A percentile compares a stretch with the other conserved stretches of the same genome.
phyloP scores from a whole-genome alignment of 2,113 vertebrate genomes.

The Saimiri boliviensis region DNA sequence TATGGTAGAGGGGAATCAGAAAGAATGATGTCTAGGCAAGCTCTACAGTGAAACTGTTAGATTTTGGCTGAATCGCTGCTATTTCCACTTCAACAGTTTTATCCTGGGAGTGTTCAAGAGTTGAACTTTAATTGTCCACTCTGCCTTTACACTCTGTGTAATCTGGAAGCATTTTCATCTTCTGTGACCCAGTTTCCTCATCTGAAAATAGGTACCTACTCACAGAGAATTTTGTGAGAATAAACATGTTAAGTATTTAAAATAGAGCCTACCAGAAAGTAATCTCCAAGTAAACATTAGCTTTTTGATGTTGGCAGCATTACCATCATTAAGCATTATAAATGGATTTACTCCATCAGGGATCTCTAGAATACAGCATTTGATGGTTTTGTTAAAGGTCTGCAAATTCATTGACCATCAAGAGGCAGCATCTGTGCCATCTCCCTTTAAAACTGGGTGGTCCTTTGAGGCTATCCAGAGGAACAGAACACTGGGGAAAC shows the following conservation, averaged over 20 bases:
- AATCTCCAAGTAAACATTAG: background rate
- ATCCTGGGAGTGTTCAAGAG: background rate
- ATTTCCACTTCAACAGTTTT: background rate
- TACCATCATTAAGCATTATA: background rate
- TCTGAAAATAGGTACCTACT: background rate
- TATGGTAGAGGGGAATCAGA: background rate
- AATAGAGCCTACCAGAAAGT: background rate
- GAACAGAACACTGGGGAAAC: background rate
- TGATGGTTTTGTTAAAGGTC: background rate
- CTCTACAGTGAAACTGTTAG: background rate
- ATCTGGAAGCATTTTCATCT: background rate
- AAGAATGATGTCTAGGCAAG: background rate
- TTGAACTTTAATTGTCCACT: background rate
- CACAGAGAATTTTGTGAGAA: background rate
- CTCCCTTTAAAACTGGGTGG: background rate
- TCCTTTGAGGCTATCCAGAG: background rate
- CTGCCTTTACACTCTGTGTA: background rate
- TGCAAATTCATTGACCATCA: background rate
- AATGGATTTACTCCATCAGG: background rate
- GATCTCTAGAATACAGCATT: background rate
- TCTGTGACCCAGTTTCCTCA: background rate
- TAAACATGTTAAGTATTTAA: background rate
- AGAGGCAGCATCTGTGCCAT: background rate
- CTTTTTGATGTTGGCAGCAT: background rate
- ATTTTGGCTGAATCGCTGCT: background rate